phyloP scores from a whole-genome alignment of 2,888 invertebrate genomes.

The Dryobotodes eremita region DNA sequence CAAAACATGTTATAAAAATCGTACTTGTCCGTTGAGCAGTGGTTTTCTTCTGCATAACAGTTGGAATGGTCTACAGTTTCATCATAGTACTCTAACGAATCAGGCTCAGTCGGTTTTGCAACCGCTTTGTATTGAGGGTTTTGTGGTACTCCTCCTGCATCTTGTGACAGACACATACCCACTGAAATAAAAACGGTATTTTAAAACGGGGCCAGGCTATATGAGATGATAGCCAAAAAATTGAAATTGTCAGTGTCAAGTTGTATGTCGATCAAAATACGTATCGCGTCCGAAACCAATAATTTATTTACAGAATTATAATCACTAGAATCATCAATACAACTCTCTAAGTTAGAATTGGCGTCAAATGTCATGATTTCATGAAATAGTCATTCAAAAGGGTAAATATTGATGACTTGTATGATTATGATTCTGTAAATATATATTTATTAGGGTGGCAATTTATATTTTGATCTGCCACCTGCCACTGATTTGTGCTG shows the following conservation, averaged over 20 bases:
- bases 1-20: neutral
- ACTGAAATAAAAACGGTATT: slow-evolving; percentile 21
- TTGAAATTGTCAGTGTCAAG: neutral
- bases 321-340: neutral
- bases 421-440: neutral
- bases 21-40: neutral
- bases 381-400: neutral
- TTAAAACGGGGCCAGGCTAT: neutral
- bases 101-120: neutral
- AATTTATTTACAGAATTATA: neutral
- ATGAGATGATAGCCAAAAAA: too few relatives aligned
- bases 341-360: neutral
- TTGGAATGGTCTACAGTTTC: neutral
- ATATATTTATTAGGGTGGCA: neutral
- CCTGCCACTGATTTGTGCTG: neutral
- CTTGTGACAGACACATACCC: slow-evolving; percentile 4
- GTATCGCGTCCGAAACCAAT: neutral
- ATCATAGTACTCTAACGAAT: neutral
- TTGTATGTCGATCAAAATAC: neutral
- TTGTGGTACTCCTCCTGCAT: neutral
- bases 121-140: accelerated
- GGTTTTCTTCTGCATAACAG: slow-evolving; percentile 11
- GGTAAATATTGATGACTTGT: neutral
- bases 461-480: neutral
- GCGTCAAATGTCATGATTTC: neutral